Conservation (phyloP, 23 tunicate species). For the Botrylloides violaceus region DNA sequence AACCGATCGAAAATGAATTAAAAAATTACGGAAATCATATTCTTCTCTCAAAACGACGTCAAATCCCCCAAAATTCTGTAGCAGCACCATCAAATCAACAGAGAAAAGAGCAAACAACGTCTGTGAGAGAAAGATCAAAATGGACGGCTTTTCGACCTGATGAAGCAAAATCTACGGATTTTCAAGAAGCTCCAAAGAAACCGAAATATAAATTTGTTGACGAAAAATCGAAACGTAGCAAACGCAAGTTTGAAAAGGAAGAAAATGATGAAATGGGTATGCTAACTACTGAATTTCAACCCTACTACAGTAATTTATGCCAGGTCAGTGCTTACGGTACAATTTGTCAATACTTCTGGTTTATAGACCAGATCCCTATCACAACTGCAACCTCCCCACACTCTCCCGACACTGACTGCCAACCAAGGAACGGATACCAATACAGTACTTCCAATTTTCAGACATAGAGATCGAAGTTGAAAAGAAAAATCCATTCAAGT, state of each 20-base stretch:
- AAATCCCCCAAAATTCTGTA: too few relatives aligned
- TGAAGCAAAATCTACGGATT: neutral
- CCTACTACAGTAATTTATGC: too few relatives aligned
- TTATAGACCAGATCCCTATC: too few relatives aligned
- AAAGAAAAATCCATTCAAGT: slow-evolving; percentile 35
- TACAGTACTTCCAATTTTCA: neutral
- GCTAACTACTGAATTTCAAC: too few relatives aligned
- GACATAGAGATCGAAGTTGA: neutral
- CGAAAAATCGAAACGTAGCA: neutral
- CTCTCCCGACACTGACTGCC: too few relatives aligned
- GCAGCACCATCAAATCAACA: neutral
- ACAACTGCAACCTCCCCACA: too few relatives aligned
- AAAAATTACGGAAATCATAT: neutral
- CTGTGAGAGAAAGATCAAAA: neutral
- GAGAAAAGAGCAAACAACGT: neutral
- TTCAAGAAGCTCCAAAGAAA: neutral
- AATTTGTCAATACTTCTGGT: too few relatives aligned
- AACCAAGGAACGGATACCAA: too few relatives aligned
- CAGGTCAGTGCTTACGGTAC: too few relatives aligned
- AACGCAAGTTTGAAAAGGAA: neutral
- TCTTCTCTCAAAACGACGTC: neutral
- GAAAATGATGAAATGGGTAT: neutral
- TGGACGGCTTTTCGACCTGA: neutral
- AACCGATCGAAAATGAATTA: slow-evolving; percentile 10
- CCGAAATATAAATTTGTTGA: neutral